Percentiles rank a stretch among this genome's conserved stretches.
Conservation (phyloP, 2,888 invertebrate species). For the Eilema depressum region DNA sequence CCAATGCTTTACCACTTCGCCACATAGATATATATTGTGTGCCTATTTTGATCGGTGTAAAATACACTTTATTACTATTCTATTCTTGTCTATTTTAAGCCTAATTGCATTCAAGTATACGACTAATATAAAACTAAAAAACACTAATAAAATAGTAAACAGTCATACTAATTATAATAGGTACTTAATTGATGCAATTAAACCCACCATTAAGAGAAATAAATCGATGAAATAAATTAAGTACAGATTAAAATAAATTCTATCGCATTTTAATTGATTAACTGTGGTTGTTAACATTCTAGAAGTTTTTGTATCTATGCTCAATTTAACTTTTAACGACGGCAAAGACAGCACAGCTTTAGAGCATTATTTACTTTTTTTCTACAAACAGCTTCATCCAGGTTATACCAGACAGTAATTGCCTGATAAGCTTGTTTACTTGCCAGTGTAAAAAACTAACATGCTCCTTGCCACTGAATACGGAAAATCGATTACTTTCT, state of each 20-base stretch:
- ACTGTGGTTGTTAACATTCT: conserved; percentile 43
- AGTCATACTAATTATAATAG: neutral
- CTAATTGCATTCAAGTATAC: conserved; percentile 14
- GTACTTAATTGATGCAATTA: neutral
- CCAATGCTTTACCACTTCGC: too few species aligned
- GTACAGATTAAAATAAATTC: conserved; percentile 31
- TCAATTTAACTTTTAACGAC: conserved; percentile 50
- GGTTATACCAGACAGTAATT: conserved; percentile 64
- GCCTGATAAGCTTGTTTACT: conserved; percentile 64
- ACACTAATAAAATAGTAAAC: neutral
- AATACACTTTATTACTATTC: too few species aligned
- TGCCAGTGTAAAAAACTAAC: conserved; percentile 58
- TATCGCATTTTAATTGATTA: conserved; percentile 57
- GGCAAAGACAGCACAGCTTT: conserved; percentile 35
- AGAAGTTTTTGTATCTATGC: conserved; percentile 48
- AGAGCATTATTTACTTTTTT: conserved; percentile 56
- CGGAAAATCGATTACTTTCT: conserved; percentile 46
- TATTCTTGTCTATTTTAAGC: too few species aligned
- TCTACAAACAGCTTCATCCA: conserved; percentile 67
- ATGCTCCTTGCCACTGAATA: conserved; percentile 49
- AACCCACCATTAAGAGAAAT: neutral
- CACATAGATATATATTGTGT: too few species aligned
- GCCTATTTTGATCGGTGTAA: too few species aligned
- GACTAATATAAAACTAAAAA: too few species aligned
- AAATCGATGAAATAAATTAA: conserved; percentile 16